Conservation (phyloP, 2,888 invertebrate species). For the Cheilosia scutellata region DNA sequence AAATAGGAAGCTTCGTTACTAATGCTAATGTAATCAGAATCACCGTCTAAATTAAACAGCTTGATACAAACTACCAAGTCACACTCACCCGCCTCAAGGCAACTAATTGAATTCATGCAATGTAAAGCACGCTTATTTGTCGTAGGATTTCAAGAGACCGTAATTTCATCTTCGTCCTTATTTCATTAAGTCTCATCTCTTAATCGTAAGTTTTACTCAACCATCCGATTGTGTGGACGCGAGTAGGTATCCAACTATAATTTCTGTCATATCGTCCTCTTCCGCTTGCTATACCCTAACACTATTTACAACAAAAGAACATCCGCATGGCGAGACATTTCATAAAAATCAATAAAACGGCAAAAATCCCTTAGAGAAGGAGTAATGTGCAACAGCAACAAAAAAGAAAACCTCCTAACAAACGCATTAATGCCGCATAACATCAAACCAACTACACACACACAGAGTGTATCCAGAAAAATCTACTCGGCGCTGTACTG, state of each 20-base stretch:
- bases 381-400: not conserved
- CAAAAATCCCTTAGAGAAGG: slow-evolving; percentile 12
- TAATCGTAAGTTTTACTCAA: not conserved
- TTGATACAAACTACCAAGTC: no score
- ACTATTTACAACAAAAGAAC: slow-evolving; percentile 46
- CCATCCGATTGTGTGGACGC: not conserved
- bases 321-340: slow-evolving; percentile 64
- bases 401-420: slow-evolving; percentile 23
- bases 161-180: no score
- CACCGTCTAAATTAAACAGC: no score
- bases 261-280: not conserved
- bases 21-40: no score
- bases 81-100: no score
- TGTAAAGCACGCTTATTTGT: no score
- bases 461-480: not conserved
- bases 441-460: slow-evolving; percentile 31
- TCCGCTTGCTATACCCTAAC: not conserved
- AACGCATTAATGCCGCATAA: slow-evolving; percentile 65
- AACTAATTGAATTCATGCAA: no score
- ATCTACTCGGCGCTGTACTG: slow-evolving; percentile 2
- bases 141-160: no score
- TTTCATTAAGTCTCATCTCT: no score
- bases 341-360: slow-evolving; percentile 47
- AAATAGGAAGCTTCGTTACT: no score
- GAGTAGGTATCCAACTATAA: not conserved